phyloP scores from a whole-genome alignment of 2,113 vertebrate species.

The Lagopus leucura region DNA sequence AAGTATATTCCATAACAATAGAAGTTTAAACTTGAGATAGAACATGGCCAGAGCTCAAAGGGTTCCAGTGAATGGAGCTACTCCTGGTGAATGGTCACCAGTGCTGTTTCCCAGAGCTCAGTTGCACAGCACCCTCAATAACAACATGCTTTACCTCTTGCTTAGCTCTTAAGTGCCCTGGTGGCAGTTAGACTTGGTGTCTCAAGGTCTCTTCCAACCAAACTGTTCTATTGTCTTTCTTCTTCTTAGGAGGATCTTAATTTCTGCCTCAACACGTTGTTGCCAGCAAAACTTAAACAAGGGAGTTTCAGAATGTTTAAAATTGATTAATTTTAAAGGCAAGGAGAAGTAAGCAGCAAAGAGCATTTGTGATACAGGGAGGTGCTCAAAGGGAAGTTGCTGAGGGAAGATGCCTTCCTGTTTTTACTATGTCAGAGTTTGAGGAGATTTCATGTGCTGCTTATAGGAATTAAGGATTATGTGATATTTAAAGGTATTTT shows the following conservation, averaged over 20 bases:
- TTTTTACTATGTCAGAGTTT: not conserved
- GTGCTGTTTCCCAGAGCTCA: not conserved
- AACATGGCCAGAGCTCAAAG: not conserved
- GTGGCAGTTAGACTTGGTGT: not conserved
- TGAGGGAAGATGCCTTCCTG: not conserved
- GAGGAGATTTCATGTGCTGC: not conserved
- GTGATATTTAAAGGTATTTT: not conserved
- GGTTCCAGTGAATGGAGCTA: not conserved
- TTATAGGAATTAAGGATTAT: not conserved
- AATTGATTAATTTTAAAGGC: not conserved
- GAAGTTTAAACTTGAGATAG: not conserved
- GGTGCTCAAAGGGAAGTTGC: not conserved
- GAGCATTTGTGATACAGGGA: not conserved
- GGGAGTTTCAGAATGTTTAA: not conserved
- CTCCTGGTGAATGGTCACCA: not conserved
- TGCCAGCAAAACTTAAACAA: not conserved
- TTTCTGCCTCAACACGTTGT: not conserved
- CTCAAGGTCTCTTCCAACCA: not conserved
- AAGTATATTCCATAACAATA: fast-evolving
- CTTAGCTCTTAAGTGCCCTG: not conserved
- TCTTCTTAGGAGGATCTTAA: not conserved
- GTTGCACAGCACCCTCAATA: not conserved
- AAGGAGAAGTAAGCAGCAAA: not conserved
- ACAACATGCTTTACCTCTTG: not conserved
- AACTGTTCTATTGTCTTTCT: not conserved